phyloP scores from a whole-genome alignment of 2,888 invertebrate genomes.

The Dermolepida albohirtum region DNA sequence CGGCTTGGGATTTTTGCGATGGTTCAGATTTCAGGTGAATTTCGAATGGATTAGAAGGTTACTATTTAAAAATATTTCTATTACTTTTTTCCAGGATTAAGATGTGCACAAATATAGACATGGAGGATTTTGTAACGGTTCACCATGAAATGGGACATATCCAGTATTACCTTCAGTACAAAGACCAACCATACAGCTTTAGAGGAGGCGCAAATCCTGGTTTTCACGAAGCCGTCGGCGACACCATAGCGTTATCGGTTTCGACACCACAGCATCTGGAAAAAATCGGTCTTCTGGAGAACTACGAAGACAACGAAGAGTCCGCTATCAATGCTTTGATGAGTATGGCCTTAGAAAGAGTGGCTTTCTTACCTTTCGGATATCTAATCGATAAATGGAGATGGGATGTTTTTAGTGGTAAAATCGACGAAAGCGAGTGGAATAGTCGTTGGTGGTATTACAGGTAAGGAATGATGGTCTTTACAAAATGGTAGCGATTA shows the following conservation, averaged over 20 bases:
- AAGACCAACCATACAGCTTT: constrained; percentile 67
- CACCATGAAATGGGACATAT: constrained; percentile 82
- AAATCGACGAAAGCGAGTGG: constrained; percentile 61
- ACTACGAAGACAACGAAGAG: constrained; percentile 60
- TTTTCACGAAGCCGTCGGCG: constrained; percentile 74
- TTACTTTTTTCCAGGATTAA: constrained; percentile 65
- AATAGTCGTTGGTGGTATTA: constrained; percentile 65
- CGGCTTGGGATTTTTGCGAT: constrained; percentile 78
- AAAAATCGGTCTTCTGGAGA: constrained; percentile 63
- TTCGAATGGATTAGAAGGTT: neutral
- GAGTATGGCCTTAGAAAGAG: constrained; percentile 64
- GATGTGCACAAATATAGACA: constrained; percentile 71
- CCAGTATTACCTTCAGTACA: constrained; percentile 73
- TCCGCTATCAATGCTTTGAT: constrained; percentile 66
- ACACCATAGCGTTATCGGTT: constrained; percentile 72
- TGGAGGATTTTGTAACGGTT: constrained; percentile 72
- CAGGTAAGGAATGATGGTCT: constrained; percentile 40
- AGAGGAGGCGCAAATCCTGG: constrained; percentile 70
- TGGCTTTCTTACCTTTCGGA: constrained; percentile 70
- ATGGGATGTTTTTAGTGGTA: constrained; percentile 68
- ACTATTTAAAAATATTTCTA: too few relatives aligned
- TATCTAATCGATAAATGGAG: constrained; percentile 70
- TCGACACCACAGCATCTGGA: constrained; percentile 67
- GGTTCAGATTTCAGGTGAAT: constrained; percentile 73
- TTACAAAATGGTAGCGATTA: too few relatives aligned